A percentile compares a stretch with the other conserved stretches of the same genome.
These are phyloP conservation scores for Ellobium chinense DNA, from an alignment of 2,888 invertebrate genomes.

Conservation along the genomic window DNA sequence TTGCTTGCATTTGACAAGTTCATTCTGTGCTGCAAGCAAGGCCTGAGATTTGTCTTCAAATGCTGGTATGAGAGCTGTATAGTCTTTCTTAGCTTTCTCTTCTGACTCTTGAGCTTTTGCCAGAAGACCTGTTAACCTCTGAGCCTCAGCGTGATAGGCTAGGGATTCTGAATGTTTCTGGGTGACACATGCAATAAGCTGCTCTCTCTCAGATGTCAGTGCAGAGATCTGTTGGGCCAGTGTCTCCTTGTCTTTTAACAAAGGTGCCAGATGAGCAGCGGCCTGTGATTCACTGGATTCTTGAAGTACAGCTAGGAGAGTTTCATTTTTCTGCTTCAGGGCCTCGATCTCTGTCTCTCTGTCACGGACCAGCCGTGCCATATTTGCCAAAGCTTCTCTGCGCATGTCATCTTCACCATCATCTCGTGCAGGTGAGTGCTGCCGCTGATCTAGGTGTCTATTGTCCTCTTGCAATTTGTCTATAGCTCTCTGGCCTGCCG, in stretches of 20 bases:
- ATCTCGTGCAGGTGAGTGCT: slow-evolving; percentile 56
- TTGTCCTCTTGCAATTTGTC: slow-evolving; percentile 77
- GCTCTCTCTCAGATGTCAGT: slow-evolving; percentile 79
- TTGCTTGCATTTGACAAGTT: slow-evolving; percentile 75
- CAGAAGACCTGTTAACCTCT: slow-evolving; percentile 82
- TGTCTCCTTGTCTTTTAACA: slow-evolving; percentile 67
- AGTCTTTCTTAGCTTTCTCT: slow-evolving; percentile 70
- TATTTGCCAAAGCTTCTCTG: slow-evolving; percentile 78
- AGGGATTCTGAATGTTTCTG: slow-evolving; percentile 92
- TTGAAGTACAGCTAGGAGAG: slow-evolving; percentile 76
- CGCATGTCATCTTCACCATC: slow-evolving; percentile 78
- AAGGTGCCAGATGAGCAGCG: slow-evolving; percentile 74
- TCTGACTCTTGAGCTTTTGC: slow-evolving; percentile 63
- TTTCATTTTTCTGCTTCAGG: slow-evolving; percentile 77
- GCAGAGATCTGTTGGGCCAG: slow-evolving; percentile 85
- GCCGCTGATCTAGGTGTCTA: slow-evolving; percentile 59
- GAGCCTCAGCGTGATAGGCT: slow-evolving; percentile 91
- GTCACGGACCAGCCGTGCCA: slow-evolving; percentile 78
- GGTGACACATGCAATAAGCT: slow-evolving; percentile 82
- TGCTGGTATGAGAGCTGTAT: slow-evolving; percentile 72
- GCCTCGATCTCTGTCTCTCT: slow-evolving; percentile 80
- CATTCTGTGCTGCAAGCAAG: slow-evolving; percentile 77
- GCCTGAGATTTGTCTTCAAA: slow-evolving; percentile 78
- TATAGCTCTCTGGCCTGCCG: slow-evolving; percentile 76
- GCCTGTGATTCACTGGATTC: slow-evolving; percentile 61